Evolutionary conservation across 37 sponge, comb jelly and placozoan genomes (phyloP), one percentile per base, ranked within the genome.

Genomic region (Geodia barretti): DNA sequence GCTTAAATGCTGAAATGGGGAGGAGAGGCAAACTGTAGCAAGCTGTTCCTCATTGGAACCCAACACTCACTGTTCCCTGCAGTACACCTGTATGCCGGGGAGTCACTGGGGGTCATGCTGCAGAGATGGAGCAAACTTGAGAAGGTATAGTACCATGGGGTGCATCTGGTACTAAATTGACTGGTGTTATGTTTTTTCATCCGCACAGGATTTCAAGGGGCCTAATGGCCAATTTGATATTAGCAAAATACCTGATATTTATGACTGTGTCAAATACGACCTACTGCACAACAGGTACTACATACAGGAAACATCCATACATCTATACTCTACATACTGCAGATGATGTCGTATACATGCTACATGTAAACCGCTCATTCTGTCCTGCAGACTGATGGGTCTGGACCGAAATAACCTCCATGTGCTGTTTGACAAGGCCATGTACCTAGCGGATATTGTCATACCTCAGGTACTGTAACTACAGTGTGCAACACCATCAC

Each of bases 201-300:
- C 31, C 23, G 28, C 58, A 29, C 83, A 92, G 81, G 95, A 95
- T 78, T 92, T 94, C 72, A 82, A 84, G 58, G 43, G 47, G 4
- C 84, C 60, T 26, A 79, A 84, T 77, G 90, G 86, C 39, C 80
- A 73, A 65, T 97, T 97, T 82, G 95, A 97, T 81, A 95, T 95
- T 78, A 97, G 93, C 84, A 97, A 97, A 76, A 92, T 97, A 23
- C 98, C 98, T 37, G 98, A 97, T 68, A 88, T 97, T 19, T 97
- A 92, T 63, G 98, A 97, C 80, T 95, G 95, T 60, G 86, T 94
- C 72, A 97, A 97, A 73, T 95, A 92, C 60, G 98, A 97, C 72
- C 78, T 94, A 19, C 88, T 89, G 64, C 98, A 97, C 83, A 97
- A 97, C 89, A 86, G 81, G 87, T 89, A 77, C 29, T 76, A 43